Percentiles rank a stretch among this genome's conserved stretches.
Conservation (phyloP, 2,888 invertebrate genomes). For the Tethea ocularis region DNA sequence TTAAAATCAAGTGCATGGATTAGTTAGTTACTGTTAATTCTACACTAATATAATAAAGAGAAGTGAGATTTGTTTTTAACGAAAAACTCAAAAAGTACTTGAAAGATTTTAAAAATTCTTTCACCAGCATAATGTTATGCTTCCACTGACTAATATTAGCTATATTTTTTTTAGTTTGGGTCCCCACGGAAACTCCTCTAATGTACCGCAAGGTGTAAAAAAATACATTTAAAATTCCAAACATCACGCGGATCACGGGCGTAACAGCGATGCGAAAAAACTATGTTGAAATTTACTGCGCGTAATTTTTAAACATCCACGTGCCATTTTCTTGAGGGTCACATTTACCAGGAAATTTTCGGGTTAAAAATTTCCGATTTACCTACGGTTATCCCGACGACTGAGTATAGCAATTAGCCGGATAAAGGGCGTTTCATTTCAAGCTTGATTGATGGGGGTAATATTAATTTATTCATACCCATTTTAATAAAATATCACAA, state of each 20-base stretch:
- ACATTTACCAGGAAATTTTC: neutral
- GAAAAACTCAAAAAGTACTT: neutral
- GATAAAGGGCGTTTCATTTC: constrained; percentile 7
- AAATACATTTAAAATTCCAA: no score
- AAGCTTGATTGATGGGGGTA: constrained; percentile 18
- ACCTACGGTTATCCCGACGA: neutral
- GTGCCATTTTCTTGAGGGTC: neutral
- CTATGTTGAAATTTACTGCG: neutral
- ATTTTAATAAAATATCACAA: constrained; percentile 1
- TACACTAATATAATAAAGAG: neutral
- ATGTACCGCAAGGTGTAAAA: no score
- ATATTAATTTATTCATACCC: neutral
- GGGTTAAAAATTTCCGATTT: neutral
- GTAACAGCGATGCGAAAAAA: no score
- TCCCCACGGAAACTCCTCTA: no score
- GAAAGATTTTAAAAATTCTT: neutral
- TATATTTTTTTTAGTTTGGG: neutral
- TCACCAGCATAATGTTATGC: neutral
- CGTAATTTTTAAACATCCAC: neutral
- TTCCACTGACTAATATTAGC: neutral
- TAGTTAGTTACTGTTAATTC: neutral
- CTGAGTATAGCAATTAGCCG: constrained; percentile 9
- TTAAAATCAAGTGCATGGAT: no score
- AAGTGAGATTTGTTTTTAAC: neutral
- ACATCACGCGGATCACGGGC: no score